Conservation (phyloP, 2,113 vertebrate species). For the Alectura lathami region DNA sequence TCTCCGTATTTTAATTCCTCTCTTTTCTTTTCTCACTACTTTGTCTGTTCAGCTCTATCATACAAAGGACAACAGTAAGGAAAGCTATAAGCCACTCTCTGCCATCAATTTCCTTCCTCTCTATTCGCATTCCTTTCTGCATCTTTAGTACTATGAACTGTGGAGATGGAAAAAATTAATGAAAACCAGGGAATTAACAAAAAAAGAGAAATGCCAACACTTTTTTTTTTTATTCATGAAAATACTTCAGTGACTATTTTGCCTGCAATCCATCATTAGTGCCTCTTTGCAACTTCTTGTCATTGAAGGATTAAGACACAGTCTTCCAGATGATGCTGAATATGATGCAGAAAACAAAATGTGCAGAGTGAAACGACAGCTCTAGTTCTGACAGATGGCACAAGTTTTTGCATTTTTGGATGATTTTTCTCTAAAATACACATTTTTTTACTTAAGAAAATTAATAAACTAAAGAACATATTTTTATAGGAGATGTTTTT, state of each 20-base stretch:
- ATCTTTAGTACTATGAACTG: neutral
- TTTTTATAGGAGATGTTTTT: neutral
- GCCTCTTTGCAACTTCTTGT: neutral
- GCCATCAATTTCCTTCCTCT: neutral
- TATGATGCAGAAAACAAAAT: conserved; percentile 21
- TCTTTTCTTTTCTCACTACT: neutral
- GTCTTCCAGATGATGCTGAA: conserved; percentile 31
- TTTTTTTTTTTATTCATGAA: neutral
- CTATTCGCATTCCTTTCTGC: neutral
- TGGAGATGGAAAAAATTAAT: neutral
- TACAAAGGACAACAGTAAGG: neutral
- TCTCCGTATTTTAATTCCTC: neutral
- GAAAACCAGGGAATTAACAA: neutral
- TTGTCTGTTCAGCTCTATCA: neutral
- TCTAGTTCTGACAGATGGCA: conserved; percentile 39
- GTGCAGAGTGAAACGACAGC: conserved; percentile 13
- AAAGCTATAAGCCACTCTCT: neutral
- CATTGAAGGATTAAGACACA: neutral
- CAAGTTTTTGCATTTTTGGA: neutral
- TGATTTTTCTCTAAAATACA: conserved; percentile 12
- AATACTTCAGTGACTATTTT: neutral
- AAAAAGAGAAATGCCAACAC: neutral
- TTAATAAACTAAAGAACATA: neutral
- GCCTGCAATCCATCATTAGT: neutral
- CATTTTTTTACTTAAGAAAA: neutral